phyloP scores from a whole-genome alignment of 1,140 invertebrate genomes.

The Sitophilus oryzae region DNA sequence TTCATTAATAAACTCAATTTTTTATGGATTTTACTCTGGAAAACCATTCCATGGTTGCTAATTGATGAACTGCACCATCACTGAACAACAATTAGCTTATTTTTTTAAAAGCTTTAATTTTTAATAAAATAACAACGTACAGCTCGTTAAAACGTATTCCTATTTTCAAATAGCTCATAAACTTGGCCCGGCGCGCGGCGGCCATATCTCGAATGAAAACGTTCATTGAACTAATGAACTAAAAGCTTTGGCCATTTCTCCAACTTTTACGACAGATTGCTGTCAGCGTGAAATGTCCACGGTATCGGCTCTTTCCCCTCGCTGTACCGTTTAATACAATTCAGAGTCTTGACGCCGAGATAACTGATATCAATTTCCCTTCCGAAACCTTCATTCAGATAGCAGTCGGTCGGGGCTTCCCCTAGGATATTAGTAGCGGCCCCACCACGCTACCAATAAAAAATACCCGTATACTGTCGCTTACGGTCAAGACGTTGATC shows the following conservation, averaged over 20 bases:
- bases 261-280: neutral
- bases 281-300: neutral
- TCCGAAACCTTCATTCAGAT: constrained; percentile 13
- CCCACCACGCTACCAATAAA: constrained; percentile 15
- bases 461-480: constrained; percentile 18
- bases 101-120: too few relatives aligned
- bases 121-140: too few relatives aligned
- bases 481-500: constrained; percentile 12
- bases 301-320: too few relatives aligned
- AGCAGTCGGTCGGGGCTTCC: constrained; percentile 9
- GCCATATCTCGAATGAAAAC: neutral
- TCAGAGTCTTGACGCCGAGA: constrained; percentile 21
- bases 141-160: neutral
- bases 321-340: constrained; percentile 21
- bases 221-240: constrained; percentile 11
- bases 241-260: constrained; percentile 9
- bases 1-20: too few relatives aligned
- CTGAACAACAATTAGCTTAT: too few relatives aligned
- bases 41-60: too few relatives aligned
- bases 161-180: neutral
- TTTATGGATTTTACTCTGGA: too few relatives aligned
- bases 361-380: constrained; percentile 25
- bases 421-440: constrained; percentile 22
- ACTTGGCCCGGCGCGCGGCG: neutral
- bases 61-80: too few relatives aligned